Evolutionary conservation across 2,797 vertebrate species (phyloP), one percentile per base, ranked within the genome.

Genomic region (Micropoecilia bifurca): DNA sequence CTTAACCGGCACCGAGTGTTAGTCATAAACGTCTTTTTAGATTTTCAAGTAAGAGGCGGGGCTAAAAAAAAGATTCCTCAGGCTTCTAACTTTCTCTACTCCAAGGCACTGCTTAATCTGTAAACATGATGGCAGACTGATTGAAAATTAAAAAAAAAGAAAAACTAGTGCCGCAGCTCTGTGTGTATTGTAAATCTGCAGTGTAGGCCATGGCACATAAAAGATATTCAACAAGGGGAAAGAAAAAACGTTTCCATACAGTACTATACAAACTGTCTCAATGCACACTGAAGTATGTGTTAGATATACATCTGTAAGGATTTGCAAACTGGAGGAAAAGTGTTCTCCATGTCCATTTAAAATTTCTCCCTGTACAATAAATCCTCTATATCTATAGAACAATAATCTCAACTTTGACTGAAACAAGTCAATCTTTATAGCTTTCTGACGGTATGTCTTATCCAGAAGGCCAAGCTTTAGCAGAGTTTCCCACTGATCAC

Each of bases 51-150:
- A 82, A 85, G 75, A 86, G 73, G 85, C 55, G 43, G 73, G 79
- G 61, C 63, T 85, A 76, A 79, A 53, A 86, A 48, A 86, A 73
- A 36, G 30, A 83, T 88, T 87, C 66, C 75, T 77, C 76, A 82
- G 84, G 85, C 80, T 74, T 86, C 76, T 87, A 77, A 53, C 68
- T 80, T 86, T 92, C 85, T 90, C 78, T 83, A 91, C 79, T 95
- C 93, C 95, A 96, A 96, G 96, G 96, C 96, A 96, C 96, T 95
- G 93, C 94, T 93, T 94, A 71, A 91, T 94, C 90, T 93, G 94
- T 95, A 96, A 96, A 96, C 96, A 95, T 91, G 93, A 90, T 63
- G 55, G 73, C 92, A 93, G 93, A 94, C 90, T 88, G 87, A 90
- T 85, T 85, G 89, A 85, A 92, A 88, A 41, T 78, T 2, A 39